Percentiles rank a stretch among this genome's conserved stretches.
Conservation (phyloP, 2,888 invertebrate genomes). For the Gastracanthus pulcherrimus region DNA sequence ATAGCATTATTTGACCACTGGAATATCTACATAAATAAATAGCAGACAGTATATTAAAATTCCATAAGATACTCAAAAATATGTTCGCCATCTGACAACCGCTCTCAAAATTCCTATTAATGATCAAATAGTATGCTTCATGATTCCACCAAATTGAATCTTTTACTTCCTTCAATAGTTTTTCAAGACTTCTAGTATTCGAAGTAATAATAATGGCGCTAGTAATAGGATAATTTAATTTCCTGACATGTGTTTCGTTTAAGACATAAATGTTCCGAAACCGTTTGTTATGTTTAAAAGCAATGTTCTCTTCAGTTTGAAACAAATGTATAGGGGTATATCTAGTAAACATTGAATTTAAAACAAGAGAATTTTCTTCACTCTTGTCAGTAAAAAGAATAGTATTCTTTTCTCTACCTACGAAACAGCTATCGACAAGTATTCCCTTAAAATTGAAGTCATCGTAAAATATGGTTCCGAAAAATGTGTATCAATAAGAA, state of each 20-base stretch:
- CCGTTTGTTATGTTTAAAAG: neutral
- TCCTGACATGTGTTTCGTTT: neutral
- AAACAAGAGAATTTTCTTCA: no score
- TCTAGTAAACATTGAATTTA: no score
- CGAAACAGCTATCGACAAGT: no score
- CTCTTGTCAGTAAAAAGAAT: no score
- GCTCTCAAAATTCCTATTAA: neutral
- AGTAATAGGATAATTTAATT: neutral
- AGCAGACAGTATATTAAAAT: no score
- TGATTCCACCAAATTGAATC: constrained; percentile 18
- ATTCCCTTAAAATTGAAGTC: no score
- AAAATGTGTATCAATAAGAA: no score
- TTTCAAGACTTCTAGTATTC: neutral
- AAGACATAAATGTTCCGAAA: neutral
- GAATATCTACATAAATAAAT: no score
- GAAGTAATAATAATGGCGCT: neutral
- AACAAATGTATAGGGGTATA: no score
- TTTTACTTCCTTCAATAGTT: neutral
- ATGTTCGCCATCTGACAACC: neutral
- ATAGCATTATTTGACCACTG: no score
- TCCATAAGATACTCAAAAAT: neutral
- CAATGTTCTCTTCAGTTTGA: neutral
- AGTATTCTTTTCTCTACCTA: no score
- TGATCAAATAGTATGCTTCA: neutral
- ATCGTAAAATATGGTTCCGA: no score